Evolutionary conservation across 2,113 vertebrate species (phyloP).

Genomic region (Melanostigma gelatinosum): DNA sequence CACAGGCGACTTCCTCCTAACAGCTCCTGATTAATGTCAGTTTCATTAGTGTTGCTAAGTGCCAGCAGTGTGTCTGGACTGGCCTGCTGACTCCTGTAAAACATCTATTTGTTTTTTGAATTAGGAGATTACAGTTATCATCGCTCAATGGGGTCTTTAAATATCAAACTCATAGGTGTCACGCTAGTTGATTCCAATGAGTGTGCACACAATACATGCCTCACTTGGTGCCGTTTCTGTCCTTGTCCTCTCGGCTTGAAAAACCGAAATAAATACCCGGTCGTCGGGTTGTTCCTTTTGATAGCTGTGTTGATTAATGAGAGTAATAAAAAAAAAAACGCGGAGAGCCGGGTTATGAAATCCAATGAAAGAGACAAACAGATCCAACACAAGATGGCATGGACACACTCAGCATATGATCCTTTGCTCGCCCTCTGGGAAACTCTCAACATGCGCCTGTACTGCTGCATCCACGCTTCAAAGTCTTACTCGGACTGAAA

Average conservation of each 20-base stretch:
- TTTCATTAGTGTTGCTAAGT: conserved; percentile 41
- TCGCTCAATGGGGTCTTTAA: conserved; percentile 7
- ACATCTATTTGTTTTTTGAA: conserved; percentile 10
- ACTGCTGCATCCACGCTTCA: conserved; percentile 14
- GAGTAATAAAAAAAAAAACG: neutral
- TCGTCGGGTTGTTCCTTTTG: neutral
- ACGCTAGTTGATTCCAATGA: conserved; percentile 27
- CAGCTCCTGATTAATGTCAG: conserved; percentile 47
- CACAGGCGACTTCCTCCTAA: conserved; percentile 1
- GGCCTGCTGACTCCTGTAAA: conserved; percentile 17
- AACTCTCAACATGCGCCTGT: neutral
- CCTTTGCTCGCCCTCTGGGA: neutral
- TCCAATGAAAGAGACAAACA: neutral
- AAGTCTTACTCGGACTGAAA: conserved; percentile 40
- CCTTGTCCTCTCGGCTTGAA: neutral
- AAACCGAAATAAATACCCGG: conserved; percentile 9
- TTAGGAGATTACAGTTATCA: conserved; percentile 22
- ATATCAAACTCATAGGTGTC: conserved; percentile 17
- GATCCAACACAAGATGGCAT: neutral
- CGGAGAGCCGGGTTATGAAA: neutral
- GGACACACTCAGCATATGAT: conserved; percentile 8
- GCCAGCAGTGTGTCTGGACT: conserved; percentile 4
- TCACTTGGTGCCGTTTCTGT: conserved; percentile 13
- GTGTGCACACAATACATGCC: neutral
- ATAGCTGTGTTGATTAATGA: neutral